phyloP scores from a whole-genome alignment of 2,113 vertebrate genomes.

The Odontesthes bonariensis region DNA sequence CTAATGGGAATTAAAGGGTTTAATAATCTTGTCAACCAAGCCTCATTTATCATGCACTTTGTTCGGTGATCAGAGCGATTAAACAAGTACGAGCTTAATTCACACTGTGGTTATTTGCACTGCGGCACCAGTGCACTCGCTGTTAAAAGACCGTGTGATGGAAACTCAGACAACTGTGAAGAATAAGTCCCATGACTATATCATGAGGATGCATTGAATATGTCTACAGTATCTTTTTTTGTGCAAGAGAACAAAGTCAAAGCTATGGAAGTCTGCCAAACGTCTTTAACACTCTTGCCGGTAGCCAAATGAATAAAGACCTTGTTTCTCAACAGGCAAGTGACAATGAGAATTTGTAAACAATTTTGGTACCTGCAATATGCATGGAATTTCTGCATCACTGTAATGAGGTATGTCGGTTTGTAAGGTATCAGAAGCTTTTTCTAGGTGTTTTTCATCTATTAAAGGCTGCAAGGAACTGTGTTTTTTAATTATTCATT shows the following conservation, averaged over 20 bases:
- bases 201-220: conserved; percentile 24
- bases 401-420: no score
- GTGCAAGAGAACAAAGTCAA: conserved; percentile 58
- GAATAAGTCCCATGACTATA: conserved; percentile 12
- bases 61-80: background rate
- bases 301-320: conserved; percentile 58
- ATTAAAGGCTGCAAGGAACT: background rate
- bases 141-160: conserved; percentile 11
- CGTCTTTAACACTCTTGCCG: conserved; percentile 34
- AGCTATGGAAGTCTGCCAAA: conserved; percentile 50
- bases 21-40: conserved; percentile 29
- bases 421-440: background rate
- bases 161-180: conserved; percentile 18
- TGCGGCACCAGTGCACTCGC: background rate
- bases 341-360: background rate
- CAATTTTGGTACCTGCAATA: no score
- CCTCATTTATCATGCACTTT: conserved; percentile 25
- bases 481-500: background rate
- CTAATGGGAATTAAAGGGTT: conserved; percentile 19
- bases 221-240: conserved; percentile 24
- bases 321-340: conserved; percentile 34
- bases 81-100: conserved; percentile 18
- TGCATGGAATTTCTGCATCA: background rate
- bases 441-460: background rate
- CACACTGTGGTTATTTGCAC: conserved; percentile 3